Base-by-base conservation (phyloP, 2,797 vertebrate genomes). In the Microchirus variegatus region DNA sequence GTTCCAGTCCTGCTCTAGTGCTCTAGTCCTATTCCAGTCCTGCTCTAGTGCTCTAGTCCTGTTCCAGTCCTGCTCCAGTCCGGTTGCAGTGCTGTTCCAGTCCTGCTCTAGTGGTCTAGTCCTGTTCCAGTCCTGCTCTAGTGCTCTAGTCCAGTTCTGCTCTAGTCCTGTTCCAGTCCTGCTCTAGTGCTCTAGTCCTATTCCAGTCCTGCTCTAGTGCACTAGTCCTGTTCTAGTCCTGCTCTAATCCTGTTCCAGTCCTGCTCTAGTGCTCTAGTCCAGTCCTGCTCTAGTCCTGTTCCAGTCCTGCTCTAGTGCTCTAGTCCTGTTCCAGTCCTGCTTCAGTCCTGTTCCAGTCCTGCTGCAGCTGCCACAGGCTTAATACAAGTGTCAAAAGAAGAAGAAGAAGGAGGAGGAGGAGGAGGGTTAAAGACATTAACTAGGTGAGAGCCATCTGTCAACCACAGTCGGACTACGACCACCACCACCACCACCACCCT, bases 391-490 rank as follows among this genome's bases (percentile, higher is more conserved):
- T 80, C 63, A 68, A 44, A 70, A 5, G 22, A 22, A 22, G 22
- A 22, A 22, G 22, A 2, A 71, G 75, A 57, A 47, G 31, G 38
- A 48, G 58, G 36, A n/a, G 4, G 14, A 14, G 19, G 6, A 22
- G 31, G 9, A 9, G 47, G 19, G 43, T 79, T 72, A 63, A 56
- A 59, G 58, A 66, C 78, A 59, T 74, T 50, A 79, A 71, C 26
- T 49, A 22, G 60, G 78, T 70, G 78, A 58, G 35, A 67, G 63
- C 83, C 83, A 84, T 84, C 87, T 83, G 85, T 84, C 78, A 66
- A 61, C 68, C 83, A 1, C 82, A 56, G 84, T 59, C 46, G 75
- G 72, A 22, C 22, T 22, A 22, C 22, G 3, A 22, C 3, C 22
- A 22, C 22, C 22, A 22, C 22, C 22, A 22, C 22, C 22, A 4